These are phyloP conservation scores for Zaprionus ghesquierei DNA, from an alignment of 1,140 invertebrate genomes.

Conservation along the genomic window DNA sequence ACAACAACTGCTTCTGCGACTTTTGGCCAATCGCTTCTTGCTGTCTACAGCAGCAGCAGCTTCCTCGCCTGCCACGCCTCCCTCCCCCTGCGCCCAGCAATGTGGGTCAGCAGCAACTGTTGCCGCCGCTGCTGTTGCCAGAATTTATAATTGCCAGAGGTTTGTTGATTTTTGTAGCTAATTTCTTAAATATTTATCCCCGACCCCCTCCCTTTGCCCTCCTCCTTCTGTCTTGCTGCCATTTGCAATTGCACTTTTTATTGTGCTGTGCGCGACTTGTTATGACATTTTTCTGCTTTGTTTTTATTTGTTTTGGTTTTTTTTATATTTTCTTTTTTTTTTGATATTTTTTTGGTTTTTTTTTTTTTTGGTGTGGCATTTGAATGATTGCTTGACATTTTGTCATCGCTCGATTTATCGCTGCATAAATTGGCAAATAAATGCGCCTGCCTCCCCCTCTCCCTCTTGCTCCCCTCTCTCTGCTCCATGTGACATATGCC, in stretches of 20 bases:
- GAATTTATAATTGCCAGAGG: constrained; percentile 56
- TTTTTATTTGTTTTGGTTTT: constrained; percentile 24
- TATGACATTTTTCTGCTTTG: constrained; percentile 55
- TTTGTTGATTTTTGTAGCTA: constrained; percentile 24
- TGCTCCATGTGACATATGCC: background rate
- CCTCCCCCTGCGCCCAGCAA: background rate
- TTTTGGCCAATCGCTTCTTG: constrained; percentile 43
- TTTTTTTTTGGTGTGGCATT: constrained; percentile 56
- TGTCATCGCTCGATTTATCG: constrained; percentile 24
- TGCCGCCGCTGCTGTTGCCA: constrained; percentile 24
- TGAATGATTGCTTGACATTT: constrained; percentile 69
- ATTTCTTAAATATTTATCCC: constrained; percentile 18
- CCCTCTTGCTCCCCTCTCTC: background rate
- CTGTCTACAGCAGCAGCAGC: constrained; percentile 1
- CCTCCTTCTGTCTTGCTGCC: constrained; percentile 41
- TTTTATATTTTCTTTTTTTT: too few relatives aligned
- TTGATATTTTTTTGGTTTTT: background rate
- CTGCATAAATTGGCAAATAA: constrained; percentile 3
- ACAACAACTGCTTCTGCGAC: constrained; percentile 42
- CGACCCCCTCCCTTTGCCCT: constrained; percentile 9
- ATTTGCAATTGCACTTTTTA: constrained; percentile 60
- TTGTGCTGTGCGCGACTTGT: constrained; percentile 27
- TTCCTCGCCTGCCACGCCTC: constrained; percentile 5
- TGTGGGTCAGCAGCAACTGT: constrained; percentile 56
- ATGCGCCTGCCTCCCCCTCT: background rate